Base-by-base conservation (phyloP, 1,140 invertebrate genomes). In the Oryctes rhinoceros region DNA sequence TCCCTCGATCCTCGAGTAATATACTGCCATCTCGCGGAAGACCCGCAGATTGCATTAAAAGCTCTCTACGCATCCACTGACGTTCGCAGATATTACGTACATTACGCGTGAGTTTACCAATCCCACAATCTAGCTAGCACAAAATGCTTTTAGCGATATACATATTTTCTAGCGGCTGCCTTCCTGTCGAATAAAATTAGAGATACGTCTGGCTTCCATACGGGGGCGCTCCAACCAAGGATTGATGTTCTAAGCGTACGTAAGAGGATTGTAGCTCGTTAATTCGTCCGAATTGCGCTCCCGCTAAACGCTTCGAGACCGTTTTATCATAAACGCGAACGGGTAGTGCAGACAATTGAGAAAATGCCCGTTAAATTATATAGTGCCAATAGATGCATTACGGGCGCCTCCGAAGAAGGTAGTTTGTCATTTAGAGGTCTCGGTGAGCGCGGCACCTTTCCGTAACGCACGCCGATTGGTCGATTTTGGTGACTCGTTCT, bases 111-210 rank as follows among this genome's bases (percentile, higher is more conserved):
- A 4, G 39, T 39, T 39, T 39, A 39, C 39, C 13, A 71, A 71
- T 71, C 65, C 24, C n/a, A 30, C 35, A 71, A 71, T 24, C 65
- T 71, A 71, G 24, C 65, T 13, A 71, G 35, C 20, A 20, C 65
- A 71, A 71, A 71, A 24, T 35, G 65, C 65, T 71, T 71, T 71
- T 71, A 71, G 20, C 65, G 65, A 71, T 71, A n/a, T n/a, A n/a
- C n/a, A 71, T 24, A 24, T 71, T 71, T 71, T 30, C 65, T 37
- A 71, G 30, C 65, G 20, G 65, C 20, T 71, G 65, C 65, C 9
- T 20, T 71, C 65, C 35, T 71, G 65, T 71, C 65, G 65, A 71
- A 71, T 71, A 71, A 71, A 71, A 71, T 71, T 71, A 71, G 65
- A 71, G 65, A 71, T 71, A 71, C 20, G 65, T 71, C 65, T 71